phyloP scores from a whole-genome alignment of 2,888 invertebrate species.

The Tinea trinotella region DNA sequence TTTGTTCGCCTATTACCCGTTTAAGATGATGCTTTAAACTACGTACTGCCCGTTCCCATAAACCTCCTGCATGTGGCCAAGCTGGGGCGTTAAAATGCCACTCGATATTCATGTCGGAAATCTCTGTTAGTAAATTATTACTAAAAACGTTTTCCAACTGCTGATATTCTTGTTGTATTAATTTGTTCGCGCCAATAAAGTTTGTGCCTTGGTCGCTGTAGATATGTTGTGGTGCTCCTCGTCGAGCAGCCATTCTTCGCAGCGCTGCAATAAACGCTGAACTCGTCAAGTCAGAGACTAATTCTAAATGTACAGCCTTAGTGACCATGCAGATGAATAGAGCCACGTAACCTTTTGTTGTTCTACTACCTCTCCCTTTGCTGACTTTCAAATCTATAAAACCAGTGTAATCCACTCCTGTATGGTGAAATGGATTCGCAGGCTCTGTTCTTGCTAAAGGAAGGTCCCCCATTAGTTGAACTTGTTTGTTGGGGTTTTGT shows the following conservation, averaged over 20 bases:
- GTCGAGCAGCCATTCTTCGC: constrained; percentile 25
- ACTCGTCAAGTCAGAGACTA: constrained; percentile 28
- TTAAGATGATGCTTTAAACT: constrained; percentile 23
- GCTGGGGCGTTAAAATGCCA: constrained; percentile 25
- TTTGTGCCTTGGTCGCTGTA: constrained; percentile 28
- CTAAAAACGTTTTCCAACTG: constrained; percentile 13
- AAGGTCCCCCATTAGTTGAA: constrained; percentile 25
- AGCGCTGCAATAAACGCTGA: constrained; percentile 28
- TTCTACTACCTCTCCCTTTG: constrained; percentile 24
- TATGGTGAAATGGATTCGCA: constrained; percentile 22
- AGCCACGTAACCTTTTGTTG: constrained; percentile 25
- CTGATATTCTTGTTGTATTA: constrained; percentile 20
- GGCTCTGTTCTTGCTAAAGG: constrained; percentile 22
- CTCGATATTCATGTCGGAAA: constrained; percentile 20
- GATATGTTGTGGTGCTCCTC: constrained; percentile 26
- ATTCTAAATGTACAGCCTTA: constrained; percentile 29
- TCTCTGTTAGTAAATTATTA: constrained; percentile 18
- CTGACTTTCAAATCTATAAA: constrained; percentile 21
- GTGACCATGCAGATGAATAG: constrained; percentile 27
- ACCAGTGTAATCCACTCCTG: no score
- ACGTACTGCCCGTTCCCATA: constrained; percentile 23
- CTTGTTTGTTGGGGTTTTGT: constrained; percentile 19
- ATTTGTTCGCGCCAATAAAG: constrained; percentile 26
- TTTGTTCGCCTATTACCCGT: constrained; percentile 27
- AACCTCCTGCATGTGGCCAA: constrained; percentile 22